A percentile compares a stretch with the other conserved stretches of the same genome.
These are phyloP conservation scores for Chiloscyllium plagiosum DNA, from an alignment of 2,113 vertebrate species.

Conservation along the genomic window DNA sequence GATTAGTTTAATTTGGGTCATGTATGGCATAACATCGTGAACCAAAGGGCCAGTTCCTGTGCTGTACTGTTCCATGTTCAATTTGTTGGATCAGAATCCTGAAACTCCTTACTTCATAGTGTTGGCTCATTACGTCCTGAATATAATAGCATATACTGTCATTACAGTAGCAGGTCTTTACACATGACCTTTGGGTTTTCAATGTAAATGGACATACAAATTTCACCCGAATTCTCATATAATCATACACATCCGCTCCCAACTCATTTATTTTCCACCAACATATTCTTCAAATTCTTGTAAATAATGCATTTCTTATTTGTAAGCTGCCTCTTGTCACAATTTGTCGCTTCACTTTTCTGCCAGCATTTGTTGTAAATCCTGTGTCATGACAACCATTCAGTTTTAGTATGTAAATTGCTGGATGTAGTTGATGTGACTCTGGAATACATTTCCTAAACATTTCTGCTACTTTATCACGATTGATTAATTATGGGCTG, in stretches of 20 bases:
- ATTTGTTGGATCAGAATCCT: no score
- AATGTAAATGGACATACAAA: not conserved
- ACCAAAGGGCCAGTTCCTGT: no score
- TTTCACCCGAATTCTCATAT: not conserved
- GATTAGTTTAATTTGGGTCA: no score
- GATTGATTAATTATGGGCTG: not conserved
- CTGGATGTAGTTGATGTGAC: not conserved
- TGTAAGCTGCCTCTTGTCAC: not conserved
- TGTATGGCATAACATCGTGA: no score
- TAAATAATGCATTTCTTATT: not conserved
- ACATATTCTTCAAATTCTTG: not conserved
- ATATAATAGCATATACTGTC: not conserved
- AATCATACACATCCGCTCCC: not conserved
- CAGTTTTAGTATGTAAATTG: not conserved
- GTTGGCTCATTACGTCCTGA: not conserved
- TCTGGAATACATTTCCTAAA: not conserved
- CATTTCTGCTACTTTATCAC: not conserved
- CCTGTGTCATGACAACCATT: not conserved
- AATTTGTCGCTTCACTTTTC: not conserved
- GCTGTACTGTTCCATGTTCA: no score
- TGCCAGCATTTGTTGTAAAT: not conserved
- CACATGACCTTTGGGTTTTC: not conserved
- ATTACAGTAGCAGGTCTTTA: not conserved
- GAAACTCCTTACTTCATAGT: no score
- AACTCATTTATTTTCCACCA: not conserved